Percentiles rank a stretch among this genome's conserved stretches.
phyloP scores from a whole-genome alignment of 64 coral and sea anemone species.

The Actinia equina region DNA sequence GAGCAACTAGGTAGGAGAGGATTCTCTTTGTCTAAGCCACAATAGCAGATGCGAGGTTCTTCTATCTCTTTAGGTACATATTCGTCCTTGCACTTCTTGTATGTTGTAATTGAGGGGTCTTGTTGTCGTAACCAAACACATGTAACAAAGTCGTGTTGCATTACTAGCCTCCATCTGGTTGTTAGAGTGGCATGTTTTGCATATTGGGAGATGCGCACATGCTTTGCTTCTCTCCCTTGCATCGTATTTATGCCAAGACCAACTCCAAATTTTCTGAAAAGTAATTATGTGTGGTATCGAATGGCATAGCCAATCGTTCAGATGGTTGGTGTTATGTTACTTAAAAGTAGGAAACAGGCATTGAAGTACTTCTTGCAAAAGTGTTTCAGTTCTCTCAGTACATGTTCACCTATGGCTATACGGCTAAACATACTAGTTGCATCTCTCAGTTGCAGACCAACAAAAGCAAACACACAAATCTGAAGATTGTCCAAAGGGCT shows the following conservation, averaged over 20 bases:
- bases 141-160: constrained; percentile 65
- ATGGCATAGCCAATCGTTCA: constrained; percentile 72
- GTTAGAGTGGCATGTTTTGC: constrained; percentile 61
- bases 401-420: constrained; percentile 31
- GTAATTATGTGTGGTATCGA: constrained; percentile 36
- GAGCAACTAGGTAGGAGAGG: too few species aligned
- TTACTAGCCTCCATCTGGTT: constrained; percentile 53
- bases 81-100: too few species aligned
- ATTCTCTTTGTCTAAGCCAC: too few species aligned
- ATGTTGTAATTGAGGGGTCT: too few species aligned
- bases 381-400: constrained; percentile 42
- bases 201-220: constrained; percentile 60
- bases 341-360: constrained; percentile 53
- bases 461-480: constrained; percentile 43
- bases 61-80: too few species aligned
- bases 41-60: too few species aligned
- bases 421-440: constrained; percentile 39
- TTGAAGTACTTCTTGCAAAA: constrained; percentile 55
- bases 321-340: constrained; percentile 49
- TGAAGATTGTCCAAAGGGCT: constrained; percentile 14
- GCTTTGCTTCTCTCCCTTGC: constrained; percentile 67
- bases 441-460: constrained; percentile 64
- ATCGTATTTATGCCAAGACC: constrained; percentile 62
- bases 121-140: constrained; percentile 52
- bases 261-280: constrained; percentile 42